A percentile compares a stretch with the other conserved stretches of the same genome.
phyloP scores from a whole-genome alignment of 2,888 invertebrate species.

The Drosophila prolongata region DNA sequence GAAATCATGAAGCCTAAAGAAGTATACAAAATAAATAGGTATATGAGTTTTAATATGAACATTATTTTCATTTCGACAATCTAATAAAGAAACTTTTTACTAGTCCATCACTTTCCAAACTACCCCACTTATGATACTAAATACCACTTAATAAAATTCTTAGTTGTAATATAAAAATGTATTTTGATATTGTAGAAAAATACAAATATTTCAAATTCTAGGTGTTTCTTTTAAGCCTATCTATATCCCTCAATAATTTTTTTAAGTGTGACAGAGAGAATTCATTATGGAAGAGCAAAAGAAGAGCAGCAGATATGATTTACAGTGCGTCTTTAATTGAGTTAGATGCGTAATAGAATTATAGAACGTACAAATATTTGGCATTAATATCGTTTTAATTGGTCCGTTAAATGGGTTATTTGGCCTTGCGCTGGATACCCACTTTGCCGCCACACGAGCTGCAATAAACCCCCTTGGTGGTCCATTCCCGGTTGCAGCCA shows the following conservation, averaged over 20 bases:
- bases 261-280: not conserved
- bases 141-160: no score
- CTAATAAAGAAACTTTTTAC: no score
- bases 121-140: no score
- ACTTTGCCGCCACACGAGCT: slow-evolving; percentile 80
- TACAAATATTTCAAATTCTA: no score
- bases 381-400: slow-evolving; percentile 60
- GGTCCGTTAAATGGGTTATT: slow-evolving; percentile 43
- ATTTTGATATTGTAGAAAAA: no score
- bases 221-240: not conserved
- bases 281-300: not conserved
- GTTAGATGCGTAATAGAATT: slow-evolving; percentile 74
- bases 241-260: not conserved
- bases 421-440: slow-evolving; percentile 73
- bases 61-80: no score
- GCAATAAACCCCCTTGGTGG: slow-evolving; percentile 79
- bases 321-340: slow-evolving; percentile 62
- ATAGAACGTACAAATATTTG: slow-evolving; percentile 38
- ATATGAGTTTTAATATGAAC: no score
- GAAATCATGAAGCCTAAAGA: not conserved
- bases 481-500: slow-evolving; percentile 81
- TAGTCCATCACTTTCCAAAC: no score
- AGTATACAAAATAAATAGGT: no score
- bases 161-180: no score
- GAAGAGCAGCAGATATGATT: slow-evolving; percentile 22